Base-by-base conservation (phyloP, 2,113 vertebrate genomes). In the Myotis lucifugus region DNA sequence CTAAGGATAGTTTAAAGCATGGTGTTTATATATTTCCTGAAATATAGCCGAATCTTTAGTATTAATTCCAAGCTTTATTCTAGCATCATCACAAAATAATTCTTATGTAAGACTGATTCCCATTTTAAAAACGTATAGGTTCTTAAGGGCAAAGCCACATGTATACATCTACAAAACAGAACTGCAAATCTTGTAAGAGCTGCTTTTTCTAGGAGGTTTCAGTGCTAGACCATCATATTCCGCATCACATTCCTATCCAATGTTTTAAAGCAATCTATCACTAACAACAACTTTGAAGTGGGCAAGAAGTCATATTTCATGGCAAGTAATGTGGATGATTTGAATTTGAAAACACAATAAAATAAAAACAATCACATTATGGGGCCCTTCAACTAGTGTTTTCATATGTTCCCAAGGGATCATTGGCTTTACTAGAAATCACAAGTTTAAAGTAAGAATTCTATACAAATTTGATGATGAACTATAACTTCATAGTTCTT, bases 221-320 rank as follows among this genome's bases (percentile, higher is more conserved):
- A 37, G 1, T 5, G 34, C 12, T 42, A 23, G 5, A 1, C 14
- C 3, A 64, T 67, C 52, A 59, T 8, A 70, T 69, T 94, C 21
- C 56, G 8, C 3, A 64, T 67, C 48, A 56, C 9, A 72, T 69
- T 94, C 21, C 56, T 5, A 54, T 40, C 59, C 79, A 34, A 17
- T 84, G 76, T 9, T 17, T 67, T 32, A 66, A 82, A 97, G 59
- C 2, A 87, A 70, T 93, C 59, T 73, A 8, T 78, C 54, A 85
- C 14, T 87, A 70, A 70, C 77, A 54, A 93, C 64, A 52, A 61
- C 1, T 97, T 50, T 85, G n/a, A 91, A 90, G 23, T 69, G 50
- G 7, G 18, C 29, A 76, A 93, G 46, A 93, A 88, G 14, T 93
- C 81, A 66, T 79, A 54, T 96, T 95, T 95, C 21, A 34, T 56